Base-by-base conservation (phyloP, 2,113 vertebrate species). In the Ceratotherium simum region DNA sequence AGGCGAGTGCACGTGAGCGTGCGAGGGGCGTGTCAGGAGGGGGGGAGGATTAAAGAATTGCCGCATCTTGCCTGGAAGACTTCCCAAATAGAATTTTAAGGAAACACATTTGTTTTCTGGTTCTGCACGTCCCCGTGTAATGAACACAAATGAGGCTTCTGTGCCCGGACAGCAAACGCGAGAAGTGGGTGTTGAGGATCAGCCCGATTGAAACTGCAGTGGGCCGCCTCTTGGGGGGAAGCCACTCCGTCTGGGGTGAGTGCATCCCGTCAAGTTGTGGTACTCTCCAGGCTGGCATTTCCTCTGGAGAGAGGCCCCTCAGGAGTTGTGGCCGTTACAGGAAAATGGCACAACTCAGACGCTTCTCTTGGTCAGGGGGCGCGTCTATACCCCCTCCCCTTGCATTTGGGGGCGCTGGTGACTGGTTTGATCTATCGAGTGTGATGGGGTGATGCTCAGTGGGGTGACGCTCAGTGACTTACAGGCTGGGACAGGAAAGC, bases 221-320 rank as follows among this genome's bases (percentile, higher is more conserved):
- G 5, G 56, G 48, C 21, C 46, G 18, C 17, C 56, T 56, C 46
- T 36, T 6, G 56, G 14, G 54, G 54, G n/a, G 58, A 5, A 25
- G 14, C 17, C 46, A 1, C 76, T 42, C 58, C 23, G 1, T 64
- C 23, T 8, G 69, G 54, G 62, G 17, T 33, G 11, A 51, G 58
- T 31, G 12, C 18, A 0, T 39, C 51, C 46, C 54, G 4, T 0
- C 0, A 85, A 39, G 42, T 8, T 8, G 14, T 0, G n/a, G 33
- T 21, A 0, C 18, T 46, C 56, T 16, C 0, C 8, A 36, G 23
- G 64, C 4, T 2, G 14, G 69, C 36, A 5, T 56, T 46, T 58
- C 58, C 69, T 51, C 8, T 10, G n/a, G 42, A 36, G 92, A 69
- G 92, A 20, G 23, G 23, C 18, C 12, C 51, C 31, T 33, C 48